These are phyloP conservation scores for Lanius ludovicianus DNA, from an alignment of 2,113 vertebrate genomes.

Conservation along the genomic window DNA sequence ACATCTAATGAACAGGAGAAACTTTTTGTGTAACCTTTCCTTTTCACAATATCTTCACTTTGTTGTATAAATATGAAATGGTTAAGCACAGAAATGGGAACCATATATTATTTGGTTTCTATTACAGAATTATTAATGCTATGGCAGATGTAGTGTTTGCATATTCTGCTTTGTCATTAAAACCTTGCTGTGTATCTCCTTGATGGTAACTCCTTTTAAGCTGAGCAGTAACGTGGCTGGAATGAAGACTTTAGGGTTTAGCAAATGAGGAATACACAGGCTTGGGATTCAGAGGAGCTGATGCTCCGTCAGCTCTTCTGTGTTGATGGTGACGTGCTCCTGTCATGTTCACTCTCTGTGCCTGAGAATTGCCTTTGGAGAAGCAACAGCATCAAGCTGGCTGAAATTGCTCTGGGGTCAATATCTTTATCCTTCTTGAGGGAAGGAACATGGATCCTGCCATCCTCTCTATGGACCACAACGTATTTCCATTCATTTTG, in stretches of 20 bases:
- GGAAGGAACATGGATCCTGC: not conserved
- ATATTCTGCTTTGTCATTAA: not conserved
- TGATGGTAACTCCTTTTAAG: not conserved
- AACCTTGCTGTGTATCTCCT: not conserved
- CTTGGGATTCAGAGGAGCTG: not conserved
- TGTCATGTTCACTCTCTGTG: not conserved
- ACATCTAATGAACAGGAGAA: not conserved
- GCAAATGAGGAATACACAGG: not conserved
- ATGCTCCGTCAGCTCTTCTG: not conserved
- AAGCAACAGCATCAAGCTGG: not conserved
- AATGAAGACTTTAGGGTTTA: not conserved
- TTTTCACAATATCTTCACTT: not conserved
- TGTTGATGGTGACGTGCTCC: not conserved
- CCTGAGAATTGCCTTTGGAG: slow-evolving; percentile 14
- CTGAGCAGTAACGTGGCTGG: not conserved
- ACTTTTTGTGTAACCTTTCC: not conserved
- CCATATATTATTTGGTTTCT: not conserved
- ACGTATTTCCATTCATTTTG: not conserved
- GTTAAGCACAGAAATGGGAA: not conserved
- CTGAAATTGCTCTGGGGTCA: slow-evolving; percentile 16
- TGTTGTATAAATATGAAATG: not conserved
- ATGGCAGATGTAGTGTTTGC: not conserved
- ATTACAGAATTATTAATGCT: not conserved
- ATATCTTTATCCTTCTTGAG: not conserved
- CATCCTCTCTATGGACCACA: not conserved